A percentile compares a stretch with the other conserved stretches of the same genome.
Evolutionary conservation across 1,140 invertebrate species (phyloP).

Genomic region (Psilanteris sp.): DNA sequence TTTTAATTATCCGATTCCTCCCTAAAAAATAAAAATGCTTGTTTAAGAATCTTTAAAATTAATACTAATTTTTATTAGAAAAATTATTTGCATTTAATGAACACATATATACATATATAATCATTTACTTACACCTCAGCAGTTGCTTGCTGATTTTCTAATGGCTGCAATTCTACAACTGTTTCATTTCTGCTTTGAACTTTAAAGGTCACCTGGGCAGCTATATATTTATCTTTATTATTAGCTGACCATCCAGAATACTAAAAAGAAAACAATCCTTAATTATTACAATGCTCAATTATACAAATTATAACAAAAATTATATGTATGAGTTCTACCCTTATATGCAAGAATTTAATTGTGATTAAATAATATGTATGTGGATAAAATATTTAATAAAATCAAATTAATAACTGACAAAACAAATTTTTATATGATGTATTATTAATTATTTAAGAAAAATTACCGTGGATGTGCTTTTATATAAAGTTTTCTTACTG

Average conservation of each 20-base stretch:
- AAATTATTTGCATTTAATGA: too few species aligned
- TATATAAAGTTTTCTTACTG: conserved; percentile 85
- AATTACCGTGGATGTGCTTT: conserved; percentile 87
- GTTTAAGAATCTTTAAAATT: too few species aligned
- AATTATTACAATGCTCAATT: not conserved
- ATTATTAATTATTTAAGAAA: too few species aligned
- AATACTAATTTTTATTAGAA: too few species aligned
- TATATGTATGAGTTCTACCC: too few species aligned
- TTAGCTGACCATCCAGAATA: conserved; percentile 86
- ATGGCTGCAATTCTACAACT: conserved; percentile 79
- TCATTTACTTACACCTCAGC: conserved; percentile 74
- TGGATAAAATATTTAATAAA: too few species aligned
- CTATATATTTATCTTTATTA: conserved; percentile 84
- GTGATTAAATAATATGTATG: too few species aligned
- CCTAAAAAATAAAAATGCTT: conserved; percentile 68
- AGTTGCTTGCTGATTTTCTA: conserved; percentile 69
- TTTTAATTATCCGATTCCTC: conserved; percentile 76
- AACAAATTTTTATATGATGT: too few species aligned
- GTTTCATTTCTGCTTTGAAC: conserved; percentile 80
- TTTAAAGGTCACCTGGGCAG: conserved; percentile 79
- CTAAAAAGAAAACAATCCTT: conserved; percentile 74
- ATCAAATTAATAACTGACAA: too few species aligned
- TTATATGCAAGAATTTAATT: too few species aligned
- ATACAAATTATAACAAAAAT: too few species aligned
- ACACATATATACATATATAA: too few species aligned